Base-by-base conservation (phyloP, 2,797 vertebrate genomes). In the Dendrocincla fuliginosa region DNA sequence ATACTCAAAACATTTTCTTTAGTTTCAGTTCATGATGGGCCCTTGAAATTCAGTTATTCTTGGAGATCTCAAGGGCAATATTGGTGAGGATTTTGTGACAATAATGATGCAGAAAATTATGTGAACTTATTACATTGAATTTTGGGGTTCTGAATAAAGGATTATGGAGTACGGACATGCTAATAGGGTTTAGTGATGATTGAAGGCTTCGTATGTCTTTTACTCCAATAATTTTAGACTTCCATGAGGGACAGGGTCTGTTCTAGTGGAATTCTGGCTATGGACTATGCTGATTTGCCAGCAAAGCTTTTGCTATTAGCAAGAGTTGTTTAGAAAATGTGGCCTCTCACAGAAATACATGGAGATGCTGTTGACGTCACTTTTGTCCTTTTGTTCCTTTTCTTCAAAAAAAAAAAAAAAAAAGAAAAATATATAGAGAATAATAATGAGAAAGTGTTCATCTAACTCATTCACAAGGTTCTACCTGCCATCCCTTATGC, bases 381-480 rank as follows among this genome's bases (percentile, higher is more conserved):
- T 90, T 94, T 56, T 77, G 49, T 94, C 94, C 67, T 90, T 95
- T 94, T 87, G 60, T 90, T 94, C 67, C 23, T 42, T 71, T 59
- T 57, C 0, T 44, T 44, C 44, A 25, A 37, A 53, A 30, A 52
- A 52, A 52, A 28, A 41, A 78, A 68, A 65, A 46, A n/a, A n/a
- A 37, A 13, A 42, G 18, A 93, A 15, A 90, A 89, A 85, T 46
- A 88, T 22, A 76, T 6, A 61, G 44, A 79, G 74, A 96, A 94
- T 95, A 96, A 89, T 93, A 91, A 93, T 77, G 77, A 89, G 83
- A 82, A 94, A 96, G 20, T 92, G 80, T 93, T 95, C 91, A 65
- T 94, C 91, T 95, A 84, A 77, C 85, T 96, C 96, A 93, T 97
- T 96, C 96, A 96, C 85, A 95, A 95, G 95, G 94, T 94, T 95